Evolutionary conservation across 2,888 invertebrate species (phyloP).

Genomic region (Hanleya hanleyi): DNA sequence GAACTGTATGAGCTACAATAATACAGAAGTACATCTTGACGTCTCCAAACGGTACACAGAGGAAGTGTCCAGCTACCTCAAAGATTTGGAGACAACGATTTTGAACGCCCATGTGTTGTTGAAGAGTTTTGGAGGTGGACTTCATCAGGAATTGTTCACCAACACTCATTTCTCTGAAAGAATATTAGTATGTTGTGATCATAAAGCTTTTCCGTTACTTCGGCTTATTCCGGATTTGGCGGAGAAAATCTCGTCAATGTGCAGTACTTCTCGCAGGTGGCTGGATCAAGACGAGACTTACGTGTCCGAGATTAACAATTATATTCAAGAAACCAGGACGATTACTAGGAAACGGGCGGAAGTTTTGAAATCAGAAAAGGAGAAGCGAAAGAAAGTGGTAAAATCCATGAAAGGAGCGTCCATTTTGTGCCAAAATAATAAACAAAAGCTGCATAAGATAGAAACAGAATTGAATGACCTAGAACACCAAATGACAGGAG

Average conservation of each 20-base stretch:
- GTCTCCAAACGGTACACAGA: constrained; percentile 59
- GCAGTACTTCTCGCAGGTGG: constrained; percentile 60
- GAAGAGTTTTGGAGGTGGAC: constrained; percentile 55
- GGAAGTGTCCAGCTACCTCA: constrained; percentile 55
- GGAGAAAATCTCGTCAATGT: constrained; percentile 57
- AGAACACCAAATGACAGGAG: constrained; percentile 56
- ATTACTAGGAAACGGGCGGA: constrained; percentile 55
- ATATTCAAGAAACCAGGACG: constrained; percentile 61
- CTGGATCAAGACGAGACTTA: constrained; percentile 66
- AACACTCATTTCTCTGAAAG: constrained; percentile 58
- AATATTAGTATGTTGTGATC: constrained; percentile 62
- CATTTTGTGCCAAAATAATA: constrained; percentile 60
- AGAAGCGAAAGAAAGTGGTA: constrained; percentile 60
- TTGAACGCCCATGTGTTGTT: constrained; percentile 52
- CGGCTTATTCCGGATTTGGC: constrained; percentile 64
- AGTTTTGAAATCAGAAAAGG: constrained; percentile 58
- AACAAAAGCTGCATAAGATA: constrained; percentile 59
- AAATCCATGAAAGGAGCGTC: constrained; percentile 62
- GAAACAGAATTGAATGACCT: constrained; percentile 61
- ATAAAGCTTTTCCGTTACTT: constrained; percentile 67
- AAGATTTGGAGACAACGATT: constrained; percentile 48
- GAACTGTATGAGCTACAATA: constrained; percentile 61
- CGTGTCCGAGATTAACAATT: constrained; percentile 64
- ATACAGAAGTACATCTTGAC: constrained; percentile 50
- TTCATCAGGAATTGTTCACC: constrained; percentile 62